Conservation (phyloP, 2,113 vertebrate species). For the Aphelocoma coerulescens region DNA sequence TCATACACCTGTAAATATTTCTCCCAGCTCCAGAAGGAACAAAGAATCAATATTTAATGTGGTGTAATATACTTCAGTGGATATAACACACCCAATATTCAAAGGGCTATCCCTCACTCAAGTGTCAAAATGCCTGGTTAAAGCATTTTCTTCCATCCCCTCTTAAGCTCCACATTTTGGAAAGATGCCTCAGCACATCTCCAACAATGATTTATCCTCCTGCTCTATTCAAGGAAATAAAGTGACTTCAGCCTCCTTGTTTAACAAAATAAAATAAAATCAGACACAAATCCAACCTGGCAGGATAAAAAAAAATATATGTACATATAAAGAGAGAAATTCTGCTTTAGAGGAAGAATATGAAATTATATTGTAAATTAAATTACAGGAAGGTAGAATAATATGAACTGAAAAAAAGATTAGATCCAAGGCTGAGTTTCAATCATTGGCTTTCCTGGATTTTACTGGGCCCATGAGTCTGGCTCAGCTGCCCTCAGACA, state of each 20-base stretch:
- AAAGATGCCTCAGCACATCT: constrained; percentile 52
- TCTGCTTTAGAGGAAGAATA: constrained; percentile 60
- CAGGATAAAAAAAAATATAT: constrained; percentile 53
- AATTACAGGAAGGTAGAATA: constrained; percentile 39
- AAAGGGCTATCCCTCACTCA: background rate
- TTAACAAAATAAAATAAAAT: constrained; percentile 63
- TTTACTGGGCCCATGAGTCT: background rate
- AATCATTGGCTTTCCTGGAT: background rate
- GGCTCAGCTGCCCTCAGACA: background rate
- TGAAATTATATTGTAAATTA: constrained; percentile 66
- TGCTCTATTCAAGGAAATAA: constrained; percentile 49
- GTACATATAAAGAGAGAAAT: constrained; percentile 56
- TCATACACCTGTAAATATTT: background rate
- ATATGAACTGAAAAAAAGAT: constrained; percentile 49
- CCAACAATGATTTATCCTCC: constrained; percentile 53
- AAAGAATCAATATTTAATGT: constrained; percentile 17
- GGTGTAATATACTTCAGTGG: background rate
- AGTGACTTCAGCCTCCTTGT: constrained; percentile 40
- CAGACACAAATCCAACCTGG: constrained; percentile 40
- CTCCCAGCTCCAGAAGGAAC: background rate
- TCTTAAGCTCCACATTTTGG: constrained; percentile 8
- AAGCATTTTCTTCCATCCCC: background rate
- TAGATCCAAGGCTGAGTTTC: constrained; percentile 35
- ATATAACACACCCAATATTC: background rate
- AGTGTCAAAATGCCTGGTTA: constrained; percentile 58